Evolutionary conservation across 92 coral and sea anemone species (phyloP).

Genomic region (Epizoanthus ramosus): DNA sequence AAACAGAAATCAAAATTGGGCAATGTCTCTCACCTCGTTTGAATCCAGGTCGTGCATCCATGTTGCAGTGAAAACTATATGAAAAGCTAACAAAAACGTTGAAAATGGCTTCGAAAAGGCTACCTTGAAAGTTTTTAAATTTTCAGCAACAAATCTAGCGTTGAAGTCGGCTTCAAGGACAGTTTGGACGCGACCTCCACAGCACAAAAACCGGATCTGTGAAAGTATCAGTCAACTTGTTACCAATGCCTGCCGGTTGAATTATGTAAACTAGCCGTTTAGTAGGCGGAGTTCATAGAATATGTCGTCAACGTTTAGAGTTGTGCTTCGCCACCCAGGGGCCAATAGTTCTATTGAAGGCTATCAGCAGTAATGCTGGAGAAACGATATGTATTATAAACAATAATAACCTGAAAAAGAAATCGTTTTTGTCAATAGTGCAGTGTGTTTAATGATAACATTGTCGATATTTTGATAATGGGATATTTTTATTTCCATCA

Average conservation of each 20-base stretch:
- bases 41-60: constrained; percentile 33
- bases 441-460: background rate
- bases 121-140: too few relatives aligned
- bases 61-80: background rate
- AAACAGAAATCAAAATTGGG: background rate
- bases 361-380: background rate
- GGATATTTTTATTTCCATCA: constrained; percentile 7
- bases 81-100: too few relatives aligned
- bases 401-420: too few relatives aligned
- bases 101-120: too few relatives aligned
- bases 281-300: background rate
- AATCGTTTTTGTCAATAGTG: background rate
- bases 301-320: constrained; percentile 1
- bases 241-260: background rate
- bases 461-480: constrained; percentile 9
- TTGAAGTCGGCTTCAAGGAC: too few relatives aligned
- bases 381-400: too few relatives aligned
- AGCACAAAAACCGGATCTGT: too few relatives aligned
- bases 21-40: constrained; percentile 7
- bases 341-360: background rate
- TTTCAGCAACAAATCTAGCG: too few relatives aligned
- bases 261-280: constrained; percentile 8
- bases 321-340: background rate
- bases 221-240: background rate
- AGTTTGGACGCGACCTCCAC: too few relatives aligned